A percentile compares a stretch with the other conserved stretches of the same genome.
phyloP scores from a whole-genome alignment of 2,888 invertebrate genomes.

The Rhagonycha lutea region DNA sequence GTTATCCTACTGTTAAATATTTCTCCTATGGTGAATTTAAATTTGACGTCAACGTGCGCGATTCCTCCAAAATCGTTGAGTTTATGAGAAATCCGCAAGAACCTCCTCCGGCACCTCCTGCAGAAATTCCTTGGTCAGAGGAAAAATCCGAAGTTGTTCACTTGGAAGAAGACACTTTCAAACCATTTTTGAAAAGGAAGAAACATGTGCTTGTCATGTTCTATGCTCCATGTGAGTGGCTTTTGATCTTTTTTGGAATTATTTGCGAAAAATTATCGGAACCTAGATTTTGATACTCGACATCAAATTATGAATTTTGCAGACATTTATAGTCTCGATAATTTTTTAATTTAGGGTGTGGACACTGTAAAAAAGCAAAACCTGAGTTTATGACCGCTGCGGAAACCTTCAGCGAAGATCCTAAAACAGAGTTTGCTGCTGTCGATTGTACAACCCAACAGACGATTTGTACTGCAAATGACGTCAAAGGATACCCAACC shows the following conservation, averaged over 20 bases:
- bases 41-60: slow-evolving; percentile 79
- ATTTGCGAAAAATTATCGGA: slow-evolving; percentile 4
- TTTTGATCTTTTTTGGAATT: not conserved
- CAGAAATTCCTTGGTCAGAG: slow-evolving; percentile 80
- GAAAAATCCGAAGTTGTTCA: slow-evolving; percentile 77
- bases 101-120: slow-evolving; percentile 79
- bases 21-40: slow-evolving; percentile 76
- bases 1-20: slow-evolving; percentile 81
- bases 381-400: slow-evolving; percentile 81
- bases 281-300: not conserved
- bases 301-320: not conserved
- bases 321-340: slow-evolving; percentile 6
- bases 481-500: slow-evolving; percentile 84
- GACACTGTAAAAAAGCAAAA: slow-evolving; percentile 86
- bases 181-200: slow-evolving; percentile 76
- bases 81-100: slow-evolving; percentile 86
- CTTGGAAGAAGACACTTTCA: slow-evolving; percentile 73
- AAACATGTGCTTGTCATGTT: slow-evolving; percentile 89
- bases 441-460: slow-evolving; percentile 75
- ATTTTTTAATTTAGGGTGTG: slow-evolving; percentile 77
- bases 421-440: slow-evolving; percentile 78
- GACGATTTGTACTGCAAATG: slow-evolving; percentile 69
- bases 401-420: slow-evolving; percentile 73
- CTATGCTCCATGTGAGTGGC: slow-evolving; percentile 85
- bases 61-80: slow-evolving; percentile 75